Conservation (phyloP, 2,113 vertebrate genomes). For the Pleuronectes platessa region DNA sequence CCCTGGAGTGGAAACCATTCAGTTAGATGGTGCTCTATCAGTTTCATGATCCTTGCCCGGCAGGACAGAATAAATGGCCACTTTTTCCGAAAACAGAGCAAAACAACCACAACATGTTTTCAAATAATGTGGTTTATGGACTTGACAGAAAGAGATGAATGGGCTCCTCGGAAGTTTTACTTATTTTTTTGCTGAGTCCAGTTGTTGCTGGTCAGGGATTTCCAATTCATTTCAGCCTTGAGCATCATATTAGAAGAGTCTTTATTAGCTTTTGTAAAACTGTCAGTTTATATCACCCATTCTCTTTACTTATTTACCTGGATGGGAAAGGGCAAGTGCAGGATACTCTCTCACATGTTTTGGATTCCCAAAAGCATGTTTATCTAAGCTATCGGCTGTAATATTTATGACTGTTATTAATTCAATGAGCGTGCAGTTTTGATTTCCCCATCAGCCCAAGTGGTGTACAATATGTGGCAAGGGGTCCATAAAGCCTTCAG, state of each 20-base stretch:
- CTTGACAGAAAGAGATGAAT: background rate
- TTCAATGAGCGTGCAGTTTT: constrained; percentile 55
- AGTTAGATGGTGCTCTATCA: background rate
- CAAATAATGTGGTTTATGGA: background rate
- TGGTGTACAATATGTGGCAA: constrained; percentile 46
- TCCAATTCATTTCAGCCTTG: background rate
- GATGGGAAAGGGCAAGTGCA: constrained; percentile 33
- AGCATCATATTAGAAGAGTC: constrained; percentile 17
- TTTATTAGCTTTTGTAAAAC: constrained; percentile 39
- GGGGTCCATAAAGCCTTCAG: constrained; percentile 60
- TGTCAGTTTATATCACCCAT: constrained; percentile 15
- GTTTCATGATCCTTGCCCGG: no score
- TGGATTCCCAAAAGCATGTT: constrained; percentile 37
- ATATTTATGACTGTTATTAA: constrained; percentile 63
- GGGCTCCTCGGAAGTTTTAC: background rate
- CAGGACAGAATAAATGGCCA: background rate
- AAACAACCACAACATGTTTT: background rate
- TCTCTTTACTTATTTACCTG: constrained; percentile 22
- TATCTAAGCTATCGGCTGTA: constrained; percentile 34
- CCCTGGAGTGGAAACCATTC: background rate
- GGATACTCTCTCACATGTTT: constrained; percentile 31
- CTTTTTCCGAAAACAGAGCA: constrained; percentile 23
- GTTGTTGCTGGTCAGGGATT: background rate
- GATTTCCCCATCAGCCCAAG: constrained; percentile 61
- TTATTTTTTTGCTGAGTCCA: background rate